Conservation (phyloP, 2,797 vertebrate genomes). For the Coccyzus lansbergi region DNA sequence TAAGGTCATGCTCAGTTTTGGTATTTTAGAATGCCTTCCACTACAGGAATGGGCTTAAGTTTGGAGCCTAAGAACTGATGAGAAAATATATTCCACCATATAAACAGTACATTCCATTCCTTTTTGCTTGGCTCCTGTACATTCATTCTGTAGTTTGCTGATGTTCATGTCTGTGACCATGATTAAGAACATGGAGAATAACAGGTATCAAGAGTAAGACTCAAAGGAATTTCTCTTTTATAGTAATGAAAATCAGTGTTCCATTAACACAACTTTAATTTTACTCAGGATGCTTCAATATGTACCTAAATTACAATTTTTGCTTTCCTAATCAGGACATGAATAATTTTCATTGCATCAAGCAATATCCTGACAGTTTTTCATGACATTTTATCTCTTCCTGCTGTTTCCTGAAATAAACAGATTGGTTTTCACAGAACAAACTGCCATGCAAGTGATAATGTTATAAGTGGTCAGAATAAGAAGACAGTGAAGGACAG, state of each 20-base stretch:
- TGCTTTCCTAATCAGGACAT: background rate
- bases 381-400: background rate
- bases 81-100: background rate
- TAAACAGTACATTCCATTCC: background rate
- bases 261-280: background rate
- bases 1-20: background rate
- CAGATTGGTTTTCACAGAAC: background rate
- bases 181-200: background rate
- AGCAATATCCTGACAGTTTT: background rate
- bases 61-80: background rate
- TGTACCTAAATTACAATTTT: background rate
- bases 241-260: background rate
- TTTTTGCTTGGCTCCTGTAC: background rate
- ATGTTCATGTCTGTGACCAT: background rate
- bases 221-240: background rate
- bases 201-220: background rate
- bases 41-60: background rate
- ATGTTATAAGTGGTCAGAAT: background rate
- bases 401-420: background rate
- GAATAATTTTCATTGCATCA: background rate
- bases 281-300: background rate
- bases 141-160: background rate
- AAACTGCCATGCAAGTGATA: constrained; percentile 5
- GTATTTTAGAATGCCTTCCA: background rate
- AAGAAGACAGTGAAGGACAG: background rate